Evolutionary conservation across 2,113 vertebrate species (phyloP).

Genomic region (Anseranas semipalmata): DNA sequence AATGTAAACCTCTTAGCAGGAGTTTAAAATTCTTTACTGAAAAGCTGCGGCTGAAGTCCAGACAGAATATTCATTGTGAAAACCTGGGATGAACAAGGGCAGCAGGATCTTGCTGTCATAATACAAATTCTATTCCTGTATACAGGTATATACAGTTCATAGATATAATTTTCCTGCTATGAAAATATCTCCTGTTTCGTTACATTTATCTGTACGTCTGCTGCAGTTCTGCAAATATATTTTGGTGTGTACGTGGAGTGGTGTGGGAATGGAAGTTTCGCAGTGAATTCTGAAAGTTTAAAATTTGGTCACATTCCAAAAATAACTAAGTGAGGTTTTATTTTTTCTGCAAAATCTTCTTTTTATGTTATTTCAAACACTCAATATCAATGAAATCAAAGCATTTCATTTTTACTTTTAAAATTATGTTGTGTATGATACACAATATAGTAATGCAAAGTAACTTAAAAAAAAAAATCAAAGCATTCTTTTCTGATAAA

Average conservation of each 20-base stretch:
- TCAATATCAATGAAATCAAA: not conserved
- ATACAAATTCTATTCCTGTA: not conserved
- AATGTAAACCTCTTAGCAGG: not conserved
- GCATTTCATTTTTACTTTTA: not conserved
- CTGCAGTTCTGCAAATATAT: not conserved
- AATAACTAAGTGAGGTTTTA: not conserved
- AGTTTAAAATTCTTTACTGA: not conserved
- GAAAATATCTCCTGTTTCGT: not conserved
- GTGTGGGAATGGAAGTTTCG: not conserved
- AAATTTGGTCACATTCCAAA: not conserved
- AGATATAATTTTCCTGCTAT: not conserved
- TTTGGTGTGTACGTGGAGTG: not conserved
- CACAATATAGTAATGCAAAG: not conserved
- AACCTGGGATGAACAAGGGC: not conserved
- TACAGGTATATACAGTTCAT: not conserved
- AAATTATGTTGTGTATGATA: not conserved
- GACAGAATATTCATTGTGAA: not conserved
- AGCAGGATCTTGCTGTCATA: not conserved
- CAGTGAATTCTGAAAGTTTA: not conserved
- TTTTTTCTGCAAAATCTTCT: not conserved
- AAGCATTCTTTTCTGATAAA: not conserved
- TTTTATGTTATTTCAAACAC: not conserved
- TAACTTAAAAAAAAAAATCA: not conserved
- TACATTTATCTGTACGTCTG: not conserved
- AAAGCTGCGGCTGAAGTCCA: not conserved